These are phyloP conservation scores for Eupelmus urozonus DNA, from an alignment of 2,888 invertebrate genomes.

Conservation along the genomic window DNA sequence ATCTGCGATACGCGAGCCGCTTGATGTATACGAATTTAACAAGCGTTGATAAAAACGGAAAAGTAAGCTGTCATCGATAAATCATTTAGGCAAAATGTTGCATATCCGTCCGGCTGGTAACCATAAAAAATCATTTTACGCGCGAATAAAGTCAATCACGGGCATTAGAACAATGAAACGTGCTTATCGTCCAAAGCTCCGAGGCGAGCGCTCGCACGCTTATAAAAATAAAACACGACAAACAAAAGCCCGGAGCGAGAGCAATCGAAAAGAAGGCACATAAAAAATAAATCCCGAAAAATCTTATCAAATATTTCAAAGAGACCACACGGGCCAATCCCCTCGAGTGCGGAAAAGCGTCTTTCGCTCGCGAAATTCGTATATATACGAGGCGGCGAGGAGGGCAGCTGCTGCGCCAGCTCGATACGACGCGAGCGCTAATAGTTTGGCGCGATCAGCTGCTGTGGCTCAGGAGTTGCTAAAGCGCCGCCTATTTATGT, in stretches of 20 bases:
- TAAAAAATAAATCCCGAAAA: too few species aligned
- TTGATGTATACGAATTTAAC: slow-evolving; percentile 48
- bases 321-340: too few species aligned
- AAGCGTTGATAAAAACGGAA: slow-evolving; percentile 43
- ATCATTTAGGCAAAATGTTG: slow-evolving; percentile 41
- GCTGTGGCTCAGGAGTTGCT: too few species aligned
- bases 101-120: neutral
- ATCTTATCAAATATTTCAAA: too few species aligned
- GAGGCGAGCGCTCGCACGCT: neutral
- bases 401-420: too few species aligned
- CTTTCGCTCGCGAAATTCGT: too few species aligned
- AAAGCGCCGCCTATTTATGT: slow-evolving; percentile 18
- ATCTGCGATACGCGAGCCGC: slow-evolving; percentile 12
- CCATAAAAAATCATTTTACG: slow-evolving; percentile 19
- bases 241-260: neutral
- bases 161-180: slow-evolving; percentile 22
- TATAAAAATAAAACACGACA: neutral
- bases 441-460: neutral
- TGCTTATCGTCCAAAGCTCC: neutral
- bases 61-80: slow-evolving; percentile 50
- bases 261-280: neutral
- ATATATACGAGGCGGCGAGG: too few species aligned
- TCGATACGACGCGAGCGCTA: neutral
- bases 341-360: too few species aligned
- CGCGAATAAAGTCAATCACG: slow-evolving; percentile 6